phyloP scores from a whole-genome alignment of 2,888 invertebrate species.

The Troilus luridus region DNA sequence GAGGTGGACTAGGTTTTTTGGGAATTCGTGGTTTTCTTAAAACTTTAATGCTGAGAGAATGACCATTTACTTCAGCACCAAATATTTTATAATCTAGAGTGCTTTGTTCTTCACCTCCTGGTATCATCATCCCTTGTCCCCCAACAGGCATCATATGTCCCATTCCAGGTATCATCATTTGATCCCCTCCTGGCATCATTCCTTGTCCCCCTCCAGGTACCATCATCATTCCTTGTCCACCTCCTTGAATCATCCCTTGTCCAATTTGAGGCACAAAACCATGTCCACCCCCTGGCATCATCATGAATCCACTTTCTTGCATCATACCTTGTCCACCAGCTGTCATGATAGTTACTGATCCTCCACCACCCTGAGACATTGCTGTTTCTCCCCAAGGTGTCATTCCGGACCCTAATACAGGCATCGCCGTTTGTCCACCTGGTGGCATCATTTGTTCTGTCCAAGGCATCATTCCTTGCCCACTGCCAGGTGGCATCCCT shows the following conservation, averaged over 20 bases:
- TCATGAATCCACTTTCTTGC: neutral
- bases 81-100: slow-evolving; percentile 64
- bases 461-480: neutral
- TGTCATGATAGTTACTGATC: neutral
- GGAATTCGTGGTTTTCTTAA: slow-evolving; percentile 63
- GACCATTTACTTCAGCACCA: slow-evolving; percentile 64
- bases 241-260: neutral
- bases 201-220: slow-evolving; percentile 7
- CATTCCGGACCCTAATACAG: neutral
- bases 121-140: neutral
- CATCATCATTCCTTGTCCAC: neutral
- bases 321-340: neutral
- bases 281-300: too few species aligned
- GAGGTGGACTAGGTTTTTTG: slow-evolving; percentile 29
- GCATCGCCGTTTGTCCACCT: neutral
- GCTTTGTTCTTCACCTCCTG: slow-evolving; percentile 18
- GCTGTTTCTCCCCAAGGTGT: neutral
- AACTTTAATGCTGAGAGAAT: slow-evolving; percentile 64
- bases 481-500: neutral
- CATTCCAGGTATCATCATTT: neutral
- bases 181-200: neutral
- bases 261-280: neutral
- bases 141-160: neutral
- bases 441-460: neutral
- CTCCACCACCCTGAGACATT: neutral